phyloP scores from a whole-genome alignment of 2,797 vertebrate species.

The Margarornis squamiger region DNA sequence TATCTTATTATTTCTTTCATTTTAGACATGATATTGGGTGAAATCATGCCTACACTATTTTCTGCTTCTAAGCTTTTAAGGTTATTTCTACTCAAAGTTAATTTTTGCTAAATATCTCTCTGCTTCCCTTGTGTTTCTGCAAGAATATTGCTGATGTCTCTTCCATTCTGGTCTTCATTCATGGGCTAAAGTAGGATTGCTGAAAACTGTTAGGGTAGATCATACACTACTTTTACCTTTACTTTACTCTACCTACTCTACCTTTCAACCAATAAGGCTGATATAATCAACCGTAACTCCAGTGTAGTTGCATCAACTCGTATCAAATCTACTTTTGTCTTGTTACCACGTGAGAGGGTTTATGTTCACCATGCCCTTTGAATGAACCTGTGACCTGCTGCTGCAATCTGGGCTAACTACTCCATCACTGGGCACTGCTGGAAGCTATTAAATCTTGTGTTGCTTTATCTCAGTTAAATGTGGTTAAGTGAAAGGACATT shows the following conservation, averaged over 20 bases:
- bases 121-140: background rate
- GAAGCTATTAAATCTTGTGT: conserved; percentile 42
- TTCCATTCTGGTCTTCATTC: background rate
- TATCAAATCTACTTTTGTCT: conserved; percentile 13
- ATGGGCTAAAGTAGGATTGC: background rate
- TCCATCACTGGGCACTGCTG: background rate
- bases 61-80: background rate
- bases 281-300: background rate
- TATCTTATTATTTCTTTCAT: background rate
- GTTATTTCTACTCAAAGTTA: background rate
- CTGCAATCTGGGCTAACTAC: background rate
- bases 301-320: background rate
- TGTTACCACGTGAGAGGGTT: background rate
- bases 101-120: background rate
- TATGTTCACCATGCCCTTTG: background rate
- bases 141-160: background rate
- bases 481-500: conserved; percentile 50
- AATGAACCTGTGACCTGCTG: conserved; percentile 26
- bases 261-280: background rate
- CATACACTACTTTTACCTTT: too few species aligned
- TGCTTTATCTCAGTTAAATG: conserved; percentile 42
- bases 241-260: background rate
- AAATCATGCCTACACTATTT: background rate
- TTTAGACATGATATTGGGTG: background rate
- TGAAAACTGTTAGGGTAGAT: background rate